Base-by-base conservation (phyloP, 2,113 vertebrate species). In the Lasiurus cinereus region DNA sequence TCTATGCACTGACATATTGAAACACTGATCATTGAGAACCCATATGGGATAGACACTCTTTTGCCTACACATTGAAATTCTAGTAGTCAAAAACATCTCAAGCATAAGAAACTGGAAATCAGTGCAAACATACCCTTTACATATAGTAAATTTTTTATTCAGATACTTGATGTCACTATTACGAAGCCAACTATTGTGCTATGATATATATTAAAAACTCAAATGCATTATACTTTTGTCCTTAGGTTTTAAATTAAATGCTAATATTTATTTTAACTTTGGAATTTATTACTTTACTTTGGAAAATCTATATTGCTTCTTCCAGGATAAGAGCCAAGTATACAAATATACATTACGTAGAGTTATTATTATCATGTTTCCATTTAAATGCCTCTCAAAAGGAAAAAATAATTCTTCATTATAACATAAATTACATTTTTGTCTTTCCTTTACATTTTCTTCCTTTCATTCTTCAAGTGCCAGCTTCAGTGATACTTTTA, bases 401-500 rank as follows among this genome's bases (percentile, higher is more conserved):
- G 6, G 6, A 85, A 89, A 84, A 83, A 84, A 66, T 15, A 52
- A 8, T 56, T 22, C 2, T 77, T 59, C 67, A 79, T 62, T 77
- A 48, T 73, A 79, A 54, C 1, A 5, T 82, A 82, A 77, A 64
- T 78, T 84, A 36, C 3, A 90, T 94, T 90, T 72, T 33, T 59
- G 11, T 56, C 16, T 88, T 90, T 85, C 43, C 27, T 94, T 93
- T 31, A 54, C 50, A 24, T 86, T 56, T 79, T 52, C n/a, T 93
- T 83, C 13, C 56, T 69, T 43, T 91, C 1, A 14, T 73, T 94
- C 52, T 88, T 95, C 31, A 91, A 79, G 43, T 88, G 52, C 27
- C 13, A 78, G 14, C 8, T 76, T 48, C 18, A 80, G 36, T 33
- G 56, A 84, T 6, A 46, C 9, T n/a, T 50, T 66, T 4, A 90